phyloP scores from a whole-genome alignment of 2,113 vertebrate genomes.

The Nothobranchius furzeri region DNA sequence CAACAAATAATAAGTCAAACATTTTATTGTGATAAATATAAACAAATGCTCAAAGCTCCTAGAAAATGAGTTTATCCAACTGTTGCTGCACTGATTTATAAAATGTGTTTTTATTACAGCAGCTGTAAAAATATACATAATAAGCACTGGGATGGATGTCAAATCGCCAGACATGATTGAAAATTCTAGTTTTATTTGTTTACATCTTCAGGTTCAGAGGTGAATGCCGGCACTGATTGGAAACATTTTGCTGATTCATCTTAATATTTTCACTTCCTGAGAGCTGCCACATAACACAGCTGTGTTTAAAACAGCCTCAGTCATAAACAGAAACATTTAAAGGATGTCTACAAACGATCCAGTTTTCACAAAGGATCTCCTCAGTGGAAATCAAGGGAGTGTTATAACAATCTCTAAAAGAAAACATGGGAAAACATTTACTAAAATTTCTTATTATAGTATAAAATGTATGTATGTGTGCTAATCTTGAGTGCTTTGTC shows the following conservation, averaged over 20 bases:
- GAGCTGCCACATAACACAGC: no score
- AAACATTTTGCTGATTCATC: slow-evolving; percentile 22
- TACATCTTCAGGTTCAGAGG: slow-evolving; percentile 45
- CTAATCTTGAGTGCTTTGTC: neutral
- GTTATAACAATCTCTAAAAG: no score
- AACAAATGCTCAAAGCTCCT: no score
- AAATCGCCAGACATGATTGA: slow-evolving; percentile 25
- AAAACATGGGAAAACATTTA: no score
- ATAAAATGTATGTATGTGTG: no score
- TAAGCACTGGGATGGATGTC: neutral
- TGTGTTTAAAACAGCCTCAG: neutral
- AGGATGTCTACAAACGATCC: no score
- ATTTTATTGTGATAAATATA: slow-evolving; percentile 7
- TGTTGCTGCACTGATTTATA: slow-evolving; percentile 24
- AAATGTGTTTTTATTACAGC: slow-evolving; percentile 45
- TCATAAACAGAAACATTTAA: no score
- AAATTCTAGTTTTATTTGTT: slow-evolving; percentile 54
- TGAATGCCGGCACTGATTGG: slow-evolving; percentile 33
- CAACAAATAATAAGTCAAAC: neutral
- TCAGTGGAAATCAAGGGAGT: no score
- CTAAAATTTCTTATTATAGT: no score
- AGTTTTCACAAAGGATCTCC: no score
- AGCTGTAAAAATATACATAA: slow-evolving; percentile 46
- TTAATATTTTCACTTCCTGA: slow-evolving; percentile 22
- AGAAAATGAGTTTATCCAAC: no score